Base-by-base conservation (phyloP, 2,797 vertebrate genomes). In the Protonibea diacanthus region DNA sequence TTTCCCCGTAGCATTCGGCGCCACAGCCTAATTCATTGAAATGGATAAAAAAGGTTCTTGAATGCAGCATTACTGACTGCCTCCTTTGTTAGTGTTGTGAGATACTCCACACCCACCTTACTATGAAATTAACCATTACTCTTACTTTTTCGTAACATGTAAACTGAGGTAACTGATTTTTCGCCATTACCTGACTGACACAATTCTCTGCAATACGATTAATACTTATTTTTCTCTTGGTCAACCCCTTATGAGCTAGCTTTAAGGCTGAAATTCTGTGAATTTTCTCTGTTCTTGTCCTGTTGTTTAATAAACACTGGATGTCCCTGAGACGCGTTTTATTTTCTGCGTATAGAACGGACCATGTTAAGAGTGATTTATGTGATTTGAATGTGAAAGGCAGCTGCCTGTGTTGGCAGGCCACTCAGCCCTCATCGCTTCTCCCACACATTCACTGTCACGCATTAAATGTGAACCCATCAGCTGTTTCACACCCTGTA, bases 391-490 rank as follows among this genome's bases (percentile, higher is more conserved):
- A 85, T 82, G 72, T 89, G 87, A 88, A 81, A 74, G 64, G 89
- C 90, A 89, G 84, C 89, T 89, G 88, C 76, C 61, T 67, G 69
- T 79, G 71, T 70, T 91, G 68, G 80, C 79, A 88, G 85, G 79
- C 84, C 74, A 76, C 79, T 78, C 68, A 67, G 80, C 82, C 75
- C 75, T 78, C 71, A 72, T 75, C n/a, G 29, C 73, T 56, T 74
- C 88, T 77, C 89, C 90, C 88, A 90, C 88, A 81, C 89, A 84
- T 68, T 80, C 58, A 59, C 64, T 69, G 85, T 89, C 88, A 84
- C 15, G 53, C 81, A 88, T 88, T 85, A 82, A 88, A 83, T 84
- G 33, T 87, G 81, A 91, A 77, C 82, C 79, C 79, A 74, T 91
- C 91, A 92, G 89, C 86, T 89, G 85, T 85, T 90, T 87, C 62